Evolutionary conservation across 1,140 invertebrate genomes (phyloP), one percentile per base, ranked within the genome.

Genomic region (Sminthurinus signatus): DNA sequence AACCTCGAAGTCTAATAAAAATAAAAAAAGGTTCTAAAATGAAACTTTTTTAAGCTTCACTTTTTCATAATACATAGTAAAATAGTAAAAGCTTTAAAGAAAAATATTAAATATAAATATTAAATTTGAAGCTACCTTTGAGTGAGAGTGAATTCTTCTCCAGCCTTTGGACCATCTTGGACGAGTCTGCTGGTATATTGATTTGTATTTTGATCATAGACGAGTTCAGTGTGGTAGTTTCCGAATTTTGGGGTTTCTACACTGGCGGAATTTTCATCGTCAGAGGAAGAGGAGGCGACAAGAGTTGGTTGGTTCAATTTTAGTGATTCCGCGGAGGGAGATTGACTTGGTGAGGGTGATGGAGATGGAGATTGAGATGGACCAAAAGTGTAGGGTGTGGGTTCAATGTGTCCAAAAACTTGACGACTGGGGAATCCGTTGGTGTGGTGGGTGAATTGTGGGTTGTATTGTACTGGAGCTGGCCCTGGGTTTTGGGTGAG

Each of bases 171-270:
- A 51, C 89, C 76, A 31, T 81, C 81, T 76, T 89, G 88, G 78
- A 85, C 88, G 28, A 88, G 78, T 64, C 88, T 84, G 15, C 87
- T 88, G 72, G 88, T 86, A 80, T 89, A 89, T 73, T 87, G 84
- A 62, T 87, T 87, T 67, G 83, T 85, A n/a, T 81, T 73, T 42
- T 86, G 87, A 76, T 90, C 87, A 76, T 82, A 89, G 0, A 89
- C 81, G 8, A 89, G 76, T 72, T 89, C 86, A 21, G 87, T 87
- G 52, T 85, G 84, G 75, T 89, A 89, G 64, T 64, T 50, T 59
- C 67, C 67, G 32, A 60, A 66, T 21, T 25, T 8, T 65, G 73
- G 76, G 5, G 14, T 19, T 28, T 60, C 32, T 5, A 36, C 32
- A 8, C 32, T 36, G 32, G 15, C n/a, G n/a, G n/a, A n/a, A n/a